Base-by-base conservation (phyloP, 2,888 invertebrate genomes). In the Phalera bucephala region DNA sequence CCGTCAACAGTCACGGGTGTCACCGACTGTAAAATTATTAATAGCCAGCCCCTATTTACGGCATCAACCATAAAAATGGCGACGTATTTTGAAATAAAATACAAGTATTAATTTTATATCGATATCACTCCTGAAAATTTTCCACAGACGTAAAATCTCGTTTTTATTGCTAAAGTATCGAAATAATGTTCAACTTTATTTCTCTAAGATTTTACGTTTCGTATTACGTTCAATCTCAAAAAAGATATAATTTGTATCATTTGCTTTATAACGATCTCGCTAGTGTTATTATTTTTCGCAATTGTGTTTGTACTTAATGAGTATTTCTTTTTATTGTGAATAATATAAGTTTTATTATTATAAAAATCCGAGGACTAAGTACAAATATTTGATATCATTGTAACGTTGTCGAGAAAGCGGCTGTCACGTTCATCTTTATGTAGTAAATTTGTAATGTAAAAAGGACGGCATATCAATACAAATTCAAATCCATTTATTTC, bases 71-170 rank as follows among this genome's bases (percentile, higher is more conserved):
- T 52, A 57, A 57, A 53, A 57, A 37, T 25, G 0, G 26, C 37
- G 26, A 17, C 13, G 29, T 30, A 33, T 35, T 44, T 13, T 28
- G 36, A 41, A 52, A 48, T 45, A 47, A 53, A 52, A 45, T 31
- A 31, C 25, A 40, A 40, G 39, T 40, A 42, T 49, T 33, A 52
- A 49, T 42, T 48, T 48, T 20, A 23, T 37, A 41, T 27, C 30
- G 42, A 42, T 32, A 45, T 34, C 34, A 40, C 47, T 38, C 26
- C 14, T 35, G 25, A 25, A 35, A 22, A 33, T 35, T 45, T 46
- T 41, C 33, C 30, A 31, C 15, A 22, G 19, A 9, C 27, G 35
- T 40, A 26, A 35, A 46, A 38, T 32, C 22, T 25, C 33, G 13
- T 31, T 6, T 45, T 40, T 45, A 40, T 30, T 19, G 31, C 7